These are phyloP conservation scores for Cephus rjabovi DNA, from an alignment of 2,888 invertebrate genomes.

Conservation along the genomic window DNA sequence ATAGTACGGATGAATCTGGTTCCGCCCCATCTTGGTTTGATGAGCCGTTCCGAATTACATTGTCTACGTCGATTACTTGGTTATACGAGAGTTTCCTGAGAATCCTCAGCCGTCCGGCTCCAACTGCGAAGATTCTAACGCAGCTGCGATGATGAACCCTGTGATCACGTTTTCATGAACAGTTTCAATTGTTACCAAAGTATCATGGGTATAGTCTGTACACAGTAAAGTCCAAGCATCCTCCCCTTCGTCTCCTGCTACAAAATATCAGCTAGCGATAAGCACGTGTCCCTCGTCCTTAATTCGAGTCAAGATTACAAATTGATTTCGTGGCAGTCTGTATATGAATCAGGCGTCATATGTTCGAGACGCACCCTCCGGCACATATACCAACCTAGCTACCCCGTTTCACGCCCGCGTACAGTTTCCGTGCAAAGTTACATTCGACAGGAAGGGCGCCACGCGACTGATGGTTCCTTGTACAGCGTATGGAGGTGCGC, in stretches of 20 bases:
- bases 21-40: slow-evolving; percentile 56
- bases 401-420: slow-evolving; percentile 25
- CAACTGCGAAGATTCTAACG: neutral
- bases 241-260: neutral
- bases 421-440: slow-evolving; percentile 28
- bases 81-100: slow-evolving; percentile 13
- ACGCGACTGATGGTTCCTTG: neutral
- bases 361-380: slow-evolving; percentile 64
- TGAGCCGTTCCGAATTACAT: slow-evolving; percentile 62
- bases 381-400: slow-evolving; percentile 32
- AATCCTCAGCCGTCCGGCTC: neutral
- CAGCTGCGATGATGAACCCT: neutral
- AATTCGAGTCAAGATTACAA: slow-evolving; percentile 66
- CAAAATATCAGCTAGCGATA: neutral
- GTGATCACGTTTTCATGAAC: neutral
- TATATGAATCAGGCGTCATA: slow-evolving; percentile 67
- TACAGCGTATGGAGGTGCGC: neutral
- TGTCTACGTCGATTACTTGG: slow-evolving; percentile 33
- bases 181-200: neutral
- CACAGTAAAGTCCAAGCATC: neutral
- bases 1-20: slow-evolving; percentile 46
- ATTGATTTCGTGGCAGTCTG: slow-evolving; percentile 66
- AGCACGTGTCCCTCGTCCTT: slow-evolving; percentile 41
- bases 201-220: neutral
- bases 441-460: neutral